Conservation (phyloP, 2,113 vertebrate species). For the Lophotis ruficrista region DNA sequence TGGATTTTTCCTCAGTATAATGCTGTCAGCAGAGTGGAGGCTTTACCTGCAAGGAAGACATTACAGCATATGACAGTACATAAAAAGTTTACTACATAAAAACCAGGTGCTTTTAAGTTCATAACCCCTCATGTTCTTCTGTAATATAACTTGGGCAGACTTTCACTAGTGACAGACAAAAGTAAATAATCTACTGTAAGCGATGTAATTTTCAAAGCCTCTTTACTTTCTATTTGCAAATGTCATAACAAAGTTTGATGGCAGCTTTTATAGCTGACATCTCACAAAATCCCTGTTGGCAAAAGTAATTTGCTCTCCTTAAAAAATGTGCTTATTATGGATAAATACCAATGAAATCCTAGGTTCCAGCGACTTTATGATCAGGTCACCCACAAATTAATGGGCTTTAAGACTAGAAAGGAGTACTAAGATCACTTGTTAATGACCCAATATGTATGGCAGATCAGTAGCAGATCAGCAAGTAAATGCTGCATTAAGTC, state of each 20-base stretch:
- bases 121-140: not conserved
- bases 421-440: not conserved
- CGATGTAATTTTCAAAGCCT: not conserved
- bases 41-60: not conserved
- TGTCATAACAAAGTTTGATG: not conserved
- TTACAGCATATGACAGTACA: not conserved
- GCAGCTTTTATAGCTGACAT: not conserved
- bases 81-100: not conserved
- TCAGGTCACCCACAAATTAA: not conserved
- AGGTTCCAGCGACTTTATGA: not conserved
- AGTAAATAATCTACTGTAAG: constrained; percentile 16
- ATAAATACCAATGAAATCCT: not conserved
- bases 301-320: not conserved
- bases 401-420: not conserved
- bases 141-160: not conserved
- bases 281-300: not conserved
- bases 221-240: not conserved
- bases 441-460: not conserved
- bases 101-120: not conserved
- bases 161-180: not conserved
- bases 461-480: not conserved
- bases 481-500: not conserved
- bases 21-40: not conserved
- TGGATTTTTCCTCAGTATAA: not conserved
- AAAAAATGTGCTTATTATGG: not conserved